Base-by-base conservation (phyloP, 2,797 vertebrate species). In the Salmo trutta region DNA sequence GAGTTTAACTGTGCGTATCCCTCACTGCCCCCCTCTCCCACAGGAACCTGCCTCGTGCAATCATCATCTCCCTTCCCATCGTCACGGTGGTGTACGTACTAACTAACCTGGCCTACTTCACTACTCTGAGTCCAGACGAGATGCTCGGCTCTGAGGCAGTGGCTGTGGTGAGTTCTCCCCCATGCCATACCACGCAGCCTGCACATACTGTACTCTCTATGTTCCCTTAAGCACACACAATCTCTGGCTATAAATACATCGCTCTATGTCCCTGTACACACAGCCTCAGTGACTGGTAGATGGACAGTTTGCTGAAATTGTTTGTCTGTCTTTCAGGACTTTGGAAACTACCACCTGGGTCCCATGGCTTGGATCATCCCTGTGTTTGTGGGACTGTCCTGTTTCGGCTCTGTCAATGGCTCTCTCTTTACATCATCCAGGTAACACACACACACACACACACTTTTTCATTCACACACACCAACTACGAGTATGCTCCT, bases 311-410 rank as follows among this genome's bases (percentile, higher is more conserved):
- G 10, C 21, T 16, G 75, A 29, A 73, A 16, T 75, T 71, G 16
- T 71, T 17, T 81, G 36, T 56, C 3, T 74, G 8, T 88, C 21
- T 17, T 64, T n/a, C 72, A 99, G 98, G 98, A 99, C 84, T 99
- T 99, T 80, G 98, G 98, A 27, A 97, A 97, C 85, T 81, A 85
- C 47, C 95, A 99, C 92, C 89, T 99, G 51, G 98, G 98, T 0
- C 91, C 96, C 54, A 99, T 99, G 97, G 91, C 97, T 2, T 99
- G 98, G 98, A 96, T 99, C 91, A 98, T 99, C 81, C 97, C 98
- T 0, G 96, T 99, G 82, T 99, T 99, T 33, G 98, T 99, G 7
- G 98, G 97, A 2, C 90, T 99, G 52, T 99, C 98, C 0, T 99
- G 98, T 89, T 99, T 99, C 0, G 98, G 98, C 6, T 99, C 97